Base-by-base conservation (phyloP, 2,113 vertebrate genomes). In the Ia io region DNA sequence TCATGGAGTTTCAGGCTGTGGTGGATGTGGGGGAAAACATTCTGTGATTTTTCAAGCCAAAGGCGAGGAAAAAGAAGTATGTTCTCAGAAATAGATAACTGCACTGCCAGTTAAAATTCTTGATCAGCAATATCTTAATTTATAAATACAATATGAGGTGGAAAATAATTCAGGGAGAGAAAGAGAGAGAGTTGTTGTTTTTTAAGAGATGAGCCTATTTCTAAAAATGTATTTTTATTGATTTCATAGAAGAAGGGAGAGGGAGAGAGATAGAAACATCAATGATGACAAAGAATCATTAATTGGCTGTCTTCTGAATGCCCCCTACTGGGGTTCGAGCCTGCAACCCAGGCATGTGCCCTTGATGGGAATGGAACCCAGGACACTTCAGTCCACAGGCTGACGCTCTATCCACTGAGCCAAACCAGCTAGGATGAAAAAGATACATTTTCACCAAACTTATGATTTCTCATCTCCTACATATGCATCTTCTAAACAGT, bases 41-140 rank as follows among this genome's bases (percentile, higher is more conserved):
- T 84, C 44, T 91, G 44, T 71, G n/a, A 87, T 84, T 84, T 95
- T 82, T 82, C 70, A 94, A 91, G 35, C 9, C 11, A 28, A 73
- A 8, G 2, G 1, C 49, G 74, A 73, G 47, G 70, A 53, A 78
- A 44, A 95, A 63, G 30, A 79, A 76, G 1, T 32, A 7, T 91
- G 77, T 49, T 49, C 7, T 77, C 88, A 77, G 47, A 87, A 70
- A 78, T 53, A 53, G 32, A 25, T 69, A 77, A 37, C 4, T 83
- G 14, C 0, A 77, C 3, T 89, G 4, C 6, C 10, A 82, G 67
- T 92, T 74, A 93, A 76, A 94, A 56, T 49, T 77, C 12, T 82
- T 77, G 13, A 37, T n/a, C 7, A 95, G 13, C 2, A 70, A 47
- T 88, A 44, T 13, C 8, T 65, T 86, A 84, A 82, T 71, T 90